These are phyloP conservation scores for Yponomeuta malinellus DNA, from an alignment of 2,888 invertebrate species.

Conservation along the genomic window DNA sequence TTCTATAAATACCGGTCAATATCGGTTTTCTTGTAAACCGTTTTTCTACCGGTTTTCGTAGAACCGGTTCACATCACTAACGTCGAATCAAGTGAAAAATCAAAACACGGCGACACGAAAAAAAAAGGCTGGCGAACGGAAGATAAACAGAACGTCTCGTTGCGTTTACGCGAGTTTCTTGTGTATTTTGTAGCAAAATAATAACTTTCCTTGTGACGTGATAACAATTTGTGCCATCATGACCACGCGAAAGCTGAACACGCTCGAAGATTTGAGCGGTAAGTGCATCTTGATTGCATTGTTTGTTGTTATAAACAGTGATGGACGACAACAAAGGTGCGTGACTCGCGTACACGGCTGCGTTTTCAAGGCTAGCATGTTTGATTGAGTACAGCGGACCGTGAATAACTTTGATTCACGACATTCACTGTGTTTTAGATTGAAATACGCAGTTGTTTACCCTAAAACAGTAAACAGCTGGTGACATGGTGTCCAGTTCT, in stretches of 20 bases:
- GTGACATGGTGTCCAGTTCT: background rate
- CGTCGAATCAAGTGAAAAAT: slow-evolving; percentile 4
- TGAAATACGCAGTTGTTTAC: background rate
- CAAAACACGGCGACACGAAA: slow-evolving; percentile 10
- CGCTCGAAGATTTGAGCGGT: slow-evolving; percentile 70
- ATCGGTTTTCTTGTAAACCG: no score
- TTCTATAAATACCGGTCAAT: no score
- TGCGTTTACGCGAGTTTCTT: background rate
- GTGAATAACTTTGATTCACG: background rate
- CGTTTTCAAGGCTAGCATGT: slow-evolving; percentile 23
- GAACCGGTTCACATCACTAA: no score
- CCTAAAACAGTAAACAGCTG: background rate
- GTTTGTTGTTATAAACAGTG: slow-evolving; percentile 10
- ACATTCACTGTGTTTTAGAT: background rate
- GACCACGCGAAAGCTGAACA: slow-evolving; percentile 66
- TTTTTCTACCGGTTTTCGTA: no score
- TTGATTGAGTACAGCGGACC: slow-evolving; percentile 16
- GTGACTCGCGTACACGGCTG: slow-evolving; percentile 38
- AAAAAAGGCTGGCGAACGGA: background rate
- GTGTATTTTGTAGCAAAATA: slow-evolving; percentile 1
- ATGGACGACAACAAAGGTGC: slow-evolving; percentile 22
- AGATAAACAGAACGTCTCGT: background rate
- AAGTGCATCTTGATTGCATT: slow-evolving; percentile 31
- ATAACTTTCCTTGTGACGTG: slow-evolving; percentile 10
- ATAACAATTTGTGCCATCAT: slow-evolving; percentile 32